Conservation (phyloP, 2,797 vertebrate genomes). For the Margarornis squamiger region DNA sequence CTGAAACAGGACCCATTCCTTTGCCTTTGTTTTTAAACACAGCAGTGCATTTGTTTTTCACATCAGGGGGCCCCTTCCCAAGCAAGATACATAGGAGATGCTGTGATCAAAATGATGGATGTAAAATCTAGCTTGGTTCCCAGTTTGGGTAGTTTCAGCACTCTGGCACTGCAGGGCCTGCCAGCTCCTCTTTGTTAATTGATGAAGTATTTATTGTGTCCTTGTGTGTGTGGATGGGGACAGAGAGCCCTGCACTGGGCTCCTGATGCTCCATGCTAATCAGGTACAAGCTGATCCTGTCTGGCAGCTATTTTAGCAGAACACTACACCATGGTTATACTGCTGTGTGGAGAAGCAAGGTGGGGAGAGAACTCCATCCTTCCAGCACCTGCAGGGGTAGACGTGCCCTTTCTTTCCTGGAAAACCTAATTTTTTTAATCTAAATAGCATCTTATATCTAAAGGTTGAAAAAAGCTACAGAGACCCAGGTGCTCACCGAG, state of each 20-base stretch:
- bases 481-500: neutral
- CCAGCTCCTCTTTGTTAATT: neutral
- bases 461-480: neutral
- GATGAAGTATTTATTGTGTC: neutral
- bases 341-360: neutral
- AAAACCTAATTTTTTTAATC: neutral
- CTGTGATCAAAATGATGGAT: neutral
- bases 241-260: neutral
- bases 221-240: neutral
- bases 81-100: neutral
- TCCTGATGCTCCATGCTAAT: neutral
- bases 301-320: conserved; percentile 3
- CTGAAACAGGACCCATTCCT: neutral
- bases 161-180: neutral
- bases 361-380: neutral
- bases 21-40: neutral
- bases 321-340: neutral
- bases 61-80: neutral
- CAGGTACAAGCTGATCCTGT: neutral
- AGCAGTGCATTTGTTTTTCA: neutral
- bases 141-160: neutral
- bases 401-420: neutral
- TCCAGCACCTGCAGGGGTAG: neutral
- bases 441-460: neutral
- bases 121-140: neutral